These are phyloP conservation scores for Zoanthus solanderi DNA, from an alignment of 92 coral and sea anemone species.

Conservation along the genomic window DNA sequence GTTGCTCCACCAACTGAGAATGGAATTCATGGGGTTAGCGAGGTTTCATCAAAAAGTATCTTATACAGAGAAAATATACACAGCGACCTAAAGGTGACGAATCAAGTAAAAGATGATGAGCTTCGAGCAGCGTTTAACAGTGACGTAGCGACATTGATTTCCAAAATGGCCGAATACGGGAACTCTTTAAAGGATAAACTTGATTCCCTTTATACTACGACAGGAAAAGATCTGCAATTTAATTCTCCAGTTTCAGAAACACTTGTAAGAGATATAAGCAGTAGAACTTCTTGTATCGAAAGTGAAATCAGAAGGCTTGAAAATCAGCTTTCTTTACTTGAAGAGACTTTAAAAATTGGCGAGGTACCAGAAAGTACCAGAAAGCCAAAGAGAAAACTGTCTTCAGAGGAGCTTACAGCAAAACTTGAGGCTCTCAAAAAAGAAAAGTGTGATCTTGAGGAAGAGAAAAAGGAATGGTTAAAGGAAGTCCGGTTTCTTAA, in stretches of 20 bases:
- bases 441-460: slow-evolving; percentile 65
- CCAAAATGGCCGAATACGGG: slow-evolving; percentile 64
- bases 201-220: slow-evolving; percentile 58
- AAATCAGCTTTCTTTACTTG: slow-evolving; percentile 76
- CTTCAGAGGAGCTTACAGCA: slow-evolving; percentile 57
- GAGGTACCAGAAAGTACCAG: slow-evolving; percentile 60
- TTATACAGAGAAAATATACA: not conserved
- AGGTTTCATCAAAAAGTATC: not conserved
- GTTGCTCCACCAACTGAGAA: not conserved
- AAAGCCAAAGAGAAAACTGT: slow-evolving; percentile 46
- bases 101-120: slow-evolving; percentile 2
- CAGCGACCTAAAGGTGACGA: not conserved
- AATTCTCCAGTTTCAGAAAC: slow-evolving; percentile 52
- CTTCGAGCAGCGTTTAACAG: not conserved
- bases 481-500: slow-evolving; percentile 81
- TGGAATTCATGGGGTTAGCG: not conserved
- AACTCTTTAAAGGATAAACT: slow-evolving; percentile 44
- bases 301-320: slow-evolving; percentile 80
- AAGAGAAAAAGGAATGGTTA: slow-evolving; percentile 76
- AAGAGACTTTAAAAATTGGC: slow-evolving; percentile 65
- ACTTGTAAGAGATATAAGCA: slow-evolving; percentile 70
- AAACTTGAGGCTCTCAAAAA: slow-evolving; percentile 63
- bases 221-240: slow-evolving; percentile 43
- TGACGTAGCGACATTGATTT: slow-evolving; percentile 31
- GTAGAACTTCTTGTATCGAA: slow-evolving; percentile 73